Evolutionary conservation across 2,113 vertebrate genomes (phyloP).

Genomic region (Opisthocomus hoazin): DNA sequence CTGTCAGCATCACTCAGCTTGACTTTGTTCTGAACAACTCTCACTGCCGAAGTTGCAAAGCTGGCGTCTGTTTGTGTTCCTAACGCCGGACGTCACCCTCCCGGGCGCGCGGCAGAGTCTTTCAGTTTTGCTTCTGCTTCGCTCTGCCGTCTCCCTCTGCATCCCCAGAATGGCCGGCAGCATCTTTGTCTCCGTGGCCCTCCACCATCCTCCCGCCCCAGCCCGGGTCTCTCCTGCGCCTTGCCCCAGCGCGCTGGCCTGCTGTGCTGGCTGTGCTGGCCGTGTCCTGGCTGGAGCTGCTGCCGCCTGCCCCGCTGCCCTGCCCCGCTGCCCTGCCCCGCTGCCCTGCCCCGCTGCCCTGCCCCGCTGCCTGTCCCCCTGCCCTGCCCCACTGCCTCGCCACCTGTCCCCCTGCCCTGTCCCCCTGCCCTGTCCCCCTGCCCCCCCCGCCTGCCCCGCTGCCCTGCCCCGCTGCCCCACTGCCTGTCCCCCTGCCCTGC

Average conservation of each 20-base stretch:
- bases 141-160: background rate
- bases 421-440: too few species aligned
- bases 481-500: too few species aligned
- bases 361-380: too few species aligned
- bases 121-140: background rate
- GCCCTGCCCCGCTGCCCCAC: too few species aligned
- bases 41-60: background rate
- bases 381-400: too few species aligned
- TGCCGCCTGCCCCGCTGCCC: too few species aligned
- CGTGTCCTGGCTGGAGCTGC: too few species aligned
- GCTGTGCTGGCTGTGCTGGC: background rate
- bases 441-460: too few species aligned
- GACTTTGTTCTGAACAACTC: background rate
- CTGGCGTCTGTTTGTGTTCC: background rate
- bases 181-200: background rate
- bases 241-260: background rate
- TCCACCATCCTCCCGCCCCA: background rate
- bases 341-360: too few species aligned
- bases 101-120: background rate
- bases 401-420: too few species aligned
- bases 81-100: background rate
- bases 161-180: fast-evolving
- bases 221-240: background rate
- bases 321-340: too few species aligned
- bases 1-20: background rate